These are phyloP conservation scores for Bos javanicus DNA, from an alignment of 2,113 vertebrate genomes.

Conservation along the genomic window DNA sequence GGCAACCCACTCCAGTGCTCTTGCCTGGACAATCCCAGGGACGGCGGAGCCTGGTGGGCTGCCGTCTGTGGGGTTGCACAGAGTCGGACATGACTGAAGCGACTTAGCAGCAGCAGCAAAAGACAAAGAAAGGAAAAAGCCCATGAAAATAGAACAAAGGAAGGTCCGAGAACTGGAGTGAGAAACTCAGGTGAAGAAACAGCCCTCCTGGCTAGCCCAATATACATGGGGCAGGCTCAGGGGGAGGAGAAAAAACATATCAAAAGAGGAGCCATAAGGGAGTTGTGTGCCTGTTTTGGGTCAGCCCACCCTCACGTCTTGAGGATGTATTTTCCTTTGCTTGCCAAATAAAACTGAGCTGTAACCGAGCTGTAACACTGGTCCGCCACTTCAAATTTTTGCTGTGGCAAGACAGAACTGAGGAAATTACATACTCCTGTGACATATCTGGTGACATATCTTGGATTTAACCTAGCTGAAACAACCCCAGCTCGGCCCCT, in stretches of 20 bases:
- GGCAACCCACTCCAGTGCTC: too few species aligned
- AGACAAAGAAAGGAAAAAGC: background rate
- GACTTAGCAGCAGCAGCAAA: too few species aligned
- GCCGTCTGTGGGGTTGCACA: too few species aligned
- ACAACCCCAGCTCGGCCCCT: background rate
- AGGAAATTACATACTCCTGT: background rate
- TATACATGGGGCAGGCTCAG: background rate
- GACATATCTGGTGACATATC: background rate
- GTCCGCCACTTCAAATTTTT: background rate
- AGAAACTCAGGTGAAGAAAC: background rate
- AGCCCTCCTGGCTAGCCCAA: background rate
- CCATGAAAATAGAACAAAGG: background rate
- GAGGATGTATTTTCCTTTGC: background rate
- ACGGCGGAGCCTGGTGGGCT: too few species aligned
- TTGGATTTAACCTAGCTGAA: background rate
- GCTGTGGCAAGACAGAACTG: background rate
- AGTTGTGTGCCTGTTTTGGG: background rate
- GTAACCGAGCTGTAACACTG: background rate
- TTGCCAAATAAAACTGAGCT: background rate
- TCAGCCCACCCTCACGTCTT: rapidly evolving
- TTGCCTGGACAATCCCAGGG: too few species aligned
- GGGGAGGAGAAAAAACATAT: background rate
- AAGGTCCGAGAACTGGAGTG: background rate
- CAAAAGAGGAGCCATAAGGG: background rate
- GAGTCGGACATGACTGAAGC: too few species aligned